Conservation (phyloP, 1,140 invertebrate genomes). For the Lutraria rhynchaena region DNA sequence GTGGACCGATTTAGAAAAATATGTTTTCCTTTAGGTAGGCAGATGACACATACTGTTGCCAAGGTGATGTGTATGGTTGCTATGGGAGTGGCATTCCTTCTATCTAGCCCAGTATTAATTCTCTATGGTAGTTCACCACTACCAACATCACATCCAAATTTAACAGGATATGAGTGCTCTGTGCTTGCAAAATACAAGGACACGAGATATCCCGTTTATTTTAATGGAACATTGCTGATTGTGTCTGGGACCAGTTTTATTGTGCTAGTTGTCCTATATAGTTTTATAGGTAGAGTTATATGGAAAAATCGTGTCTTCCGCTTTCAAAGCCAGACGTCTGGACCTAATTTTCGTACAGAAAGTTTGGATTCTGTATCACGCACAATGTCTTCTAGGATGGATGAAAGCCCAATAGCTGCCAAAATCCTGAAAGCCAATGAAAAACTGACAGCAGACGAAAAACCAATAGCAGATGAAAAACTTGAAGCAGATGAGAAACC, state of each 20-base stretch:
- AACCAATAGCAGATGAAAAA: too few species aligned
- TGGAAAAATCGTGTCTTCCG: slow-evolving; percentile 48
- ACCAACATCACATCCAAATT: slow-evolving; percentile 39
- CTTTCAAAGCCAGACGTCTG: neutral
- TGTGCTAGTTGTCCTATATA: slow-evolving; percentile 66
- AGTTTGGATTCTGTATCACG: slow-evolving; percentile 26
- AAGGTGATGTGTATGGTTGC: slow-evolving; percentile 66
- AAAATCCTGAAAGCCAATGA: too few species aligned
- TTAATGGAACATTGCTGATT: slow-evolving; percentile 62
- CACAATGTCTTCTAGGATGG: neutral
- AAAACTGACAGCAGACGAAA: too few species aligned
- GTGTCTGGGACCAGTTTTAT: slow-evolving; percentile 51
- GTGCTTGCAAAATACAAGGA: slow-evolving; percentile 57
- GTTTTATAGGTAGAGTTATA: slow-evolving; percentile 60
- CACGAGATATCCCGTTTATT: slow-evolving; percentile 59
- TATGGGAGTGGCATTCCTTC: slow-evolving; percentile 59
- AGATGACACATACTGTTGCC: slow-evolving; percentile 62
- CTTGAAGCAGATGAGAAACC: slow-evolving; percentile 17
- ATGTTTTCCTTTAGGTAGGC: slow-evolving; percentile 64
- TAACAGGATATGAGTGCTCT: slow-evolving; percentile 63
- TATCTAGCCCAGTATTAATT: slow-evolving; percentile 71
- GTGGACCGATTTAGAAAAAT: slow-evolving; percentile 75
- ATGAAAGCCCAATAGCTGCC: too few species aligned
- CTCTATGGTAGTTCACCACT: slow-evolving; percentile 68
- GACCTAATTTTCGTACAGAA: slow-evolving; percentile 38